These are phyloP conservation scores for Threskiornis aethiopicus DNA, from an alignment of 2,797 vertebrate species.

Conservation along the genomic window DNA sequence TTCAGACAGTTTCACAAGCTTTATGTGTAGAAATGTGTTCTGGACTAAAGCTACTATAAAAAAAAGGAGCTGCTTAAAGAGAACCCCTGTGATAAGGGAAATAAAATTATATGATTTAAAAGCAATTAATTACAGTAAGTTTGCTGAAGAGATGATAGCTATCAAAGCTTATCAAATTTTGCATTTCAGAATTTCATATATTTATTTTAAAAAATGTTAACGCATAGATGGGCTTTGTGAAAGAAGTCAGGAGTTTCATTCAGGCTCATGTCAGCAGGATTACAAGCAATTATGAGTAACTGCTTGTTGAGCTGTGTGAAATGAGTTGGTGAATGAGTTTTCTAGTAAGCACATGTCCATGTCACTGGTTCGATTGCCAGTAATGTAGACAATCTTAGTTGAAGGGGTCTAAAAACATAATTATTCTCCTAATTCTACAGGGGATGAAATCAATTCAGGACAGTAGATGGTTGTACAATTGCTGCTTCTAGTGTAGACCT, in stretches of 20 bases:
- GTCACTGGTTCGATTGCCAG: not conserved
- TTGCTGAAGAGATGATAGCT: slow-evolving; percentile 30
- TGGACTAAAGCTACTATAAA: not conserved
- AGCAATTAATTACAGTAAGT: slow-evolving; percentile 36
- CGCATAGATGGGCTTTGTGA: slow-evolving; percentile 19
- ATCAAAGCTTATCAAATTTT: slow-evolving; percentile 45
- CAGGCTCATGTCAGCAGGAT: slow-evolving; percentile 36
- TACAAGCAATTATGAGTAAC: slow-evolving; percentile 49
- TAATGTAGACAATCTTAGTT: not conserved
- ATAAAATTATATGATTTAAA: slow-evolving; percentile 26
- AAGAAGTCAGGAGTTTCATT: slow-evolving; percentile 43
- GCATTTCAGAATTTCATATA: slow-evolving; percentile 10
- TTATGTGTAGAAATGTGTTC: not conserved
- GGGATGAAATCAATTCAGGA: not conserved
- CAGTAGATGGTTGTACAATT: not conserved
- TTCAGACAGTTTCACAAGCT: not conserved
- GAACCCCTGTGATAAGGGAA: not conserved
- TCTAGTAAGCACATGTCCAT: not conserved
- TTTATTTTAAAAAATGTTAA: not conserved
- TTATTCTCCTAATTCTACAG: not conserved
- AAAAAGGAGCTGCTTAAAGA: not conserved
- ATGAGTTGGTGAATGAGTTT: slow-evolving; percentile 44
- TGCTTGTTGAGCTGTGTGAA: slow-evolving; percentile 29
- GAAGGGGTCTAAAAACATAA: slow-evolving; percentile 22
- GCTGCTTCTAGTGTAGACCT: not conserved